Conservation (phyloP, 92 coral and sea anemone species). For the Anthopleura xanthogrammica region DNA sequence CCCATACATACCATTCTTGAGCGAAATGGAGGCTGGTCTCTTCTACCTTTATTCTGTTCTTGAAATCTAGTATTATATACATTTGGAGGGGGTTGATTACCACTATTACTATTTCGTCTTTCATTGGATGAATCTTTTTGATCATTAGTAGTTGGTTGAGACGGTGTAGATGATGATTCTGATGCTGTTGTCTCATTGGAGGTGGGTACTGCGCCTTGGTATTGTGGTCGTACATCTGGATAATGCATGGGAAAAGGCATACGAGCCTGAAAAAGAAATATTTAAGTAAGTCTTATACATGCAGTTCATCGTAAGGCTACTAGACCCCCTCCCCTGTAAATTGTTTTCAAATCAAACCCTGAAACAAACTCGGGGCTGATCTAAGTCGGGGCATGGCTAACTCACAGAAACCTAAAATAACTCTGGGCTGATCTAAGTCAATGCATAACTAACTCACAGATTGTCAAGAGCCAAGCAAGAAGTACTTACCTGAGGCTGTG, state of each 20-base stretch:
- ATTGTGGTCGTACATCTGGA: conserved; percentile 10
- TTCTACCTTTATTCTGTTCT: not conserved
- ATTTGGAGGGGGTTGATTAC: conserved; percentile 5
- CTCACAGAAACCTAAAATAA: no score
- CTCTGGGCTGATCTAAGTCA: no score
- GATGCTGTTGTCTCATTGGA: conserved; percentile 26
- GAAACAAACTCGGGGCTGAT: no score
- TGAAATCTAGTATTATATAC: not conserved
- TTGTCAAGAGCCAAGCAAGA: not conserved
- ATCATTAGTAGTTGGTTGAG: conserved; percentile 10
- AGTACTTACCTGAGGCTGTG: conserved; percentile 32
- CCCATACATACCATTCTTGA: conserved; percentile 21
- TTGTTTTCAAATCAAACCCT: no score
- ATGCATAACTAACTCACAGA: no score
- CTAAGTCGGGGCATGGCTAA: no score
- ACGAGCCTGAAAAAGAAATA: not conserved
- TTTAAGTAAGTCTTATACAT: not conserved
- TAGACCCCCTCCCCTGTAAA: no score
- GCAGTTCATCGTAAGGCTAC: no score
- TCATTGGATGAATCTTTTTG: not conserved
- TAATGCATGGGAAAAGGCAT: not conserved
- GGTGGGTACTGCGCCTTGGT: conserved; percentile 33
- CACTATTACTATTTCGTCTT: not conserved
- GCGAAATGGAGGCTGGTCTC: conserved; percentile 5
- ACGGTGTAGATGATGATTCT: conserved; percentile 17